Base-by-base conservation (phyloP, 2,888 invertebrate genomes). In the Dicranocentrus wangi region DNA sequence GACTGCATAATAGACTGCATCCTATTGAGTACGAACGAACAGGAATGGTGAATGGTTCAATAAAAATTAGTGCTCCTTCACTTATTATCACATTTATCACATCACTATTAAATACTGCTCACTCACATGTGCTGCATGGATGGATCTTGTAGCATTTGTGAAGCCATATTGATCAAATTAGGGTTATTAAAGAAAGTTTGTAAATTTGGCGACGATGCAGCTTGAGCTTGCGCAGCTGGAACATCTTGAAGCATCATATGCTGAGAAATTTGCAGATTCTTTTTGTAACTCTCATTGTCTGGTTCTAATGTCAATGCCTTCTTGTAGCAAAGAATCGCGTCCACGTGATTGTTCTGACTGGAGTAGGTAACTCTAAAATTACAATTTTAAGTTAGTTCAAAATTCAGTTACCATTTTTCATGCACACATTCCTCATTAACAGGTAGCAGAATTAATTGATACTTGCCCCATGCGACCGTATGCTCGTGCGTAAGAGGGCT, bases 401-500 rank as follows among this genome's bases (percentile, higher is more conserved):
- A 58, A 19, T 79, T 17, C 23, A 75, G 15, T 15, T 47, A 39
- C 13, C 53, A 28, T 53, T n/a, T n/a, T n/a, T n/a, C n/a, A n/a
- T n/a, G n/a, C n/a, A n/a, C n/a, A n/a, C n/a, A n/a, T n/a, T 5
- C 53, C n/a, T 51, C 25, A 51, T 51, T 53, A n/a, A n/a, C n/a
- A n/a, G n/a, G n/a, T n/a, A n/a, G n/a, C n/a, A n/a, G n/a, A n/a
- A n/a, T n/a, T n/a, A n/a, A n/a, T n/a, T n/a, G 19, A 23, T 68
- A 32, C 88, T 88, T 88, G 92, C 89, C 95, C 98, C 88, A 98
- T 92, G 80, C 98, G 92, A 0, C 97, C 96, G 89, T 96, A 97
- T 2, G 98, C 98, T 90, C 99, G 98, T 87, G 96, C 94, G 89
- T 99, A 99, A 82, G 92, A 92, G 0, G 96, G 94, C 89, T 99